Conservation (phyloP, 2,797 vertebrate genomes). For the Catamblyrhynchus diadema region DNA sequence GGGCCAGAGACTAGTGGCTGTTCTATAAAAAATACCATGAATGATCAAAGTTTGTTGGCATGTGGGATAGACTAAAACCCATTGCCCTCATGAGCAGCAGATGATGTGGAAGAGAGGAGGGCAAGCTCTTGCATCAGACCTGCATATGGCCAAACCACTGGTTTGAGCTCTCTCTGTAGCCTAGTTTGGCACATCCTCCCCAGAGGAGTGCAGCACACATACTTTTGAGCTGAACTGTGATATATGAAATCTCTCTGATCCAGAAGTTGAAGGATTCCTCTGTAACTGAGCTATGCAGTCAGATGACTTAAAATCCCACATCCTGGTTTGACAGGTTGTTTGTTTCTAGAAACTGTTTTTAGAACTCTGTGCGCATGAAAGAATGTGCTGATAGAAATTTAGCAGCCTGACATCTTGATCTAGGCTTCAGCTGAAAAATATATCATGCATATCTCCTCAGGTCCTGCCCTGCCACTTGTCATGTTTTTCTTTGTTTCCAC, state of each 20-base stretch:
- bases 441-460: neutral
- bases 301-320: conserved; percentile 3
- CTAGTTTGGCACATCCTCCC: neutral
- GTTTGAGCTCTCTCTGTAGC: neutral
- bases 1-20: neutral
- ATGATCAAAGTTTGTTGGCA: neutral
- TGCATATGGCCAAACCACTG: neutral
- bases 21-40: neutral
- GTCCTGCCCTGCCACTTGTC: neutral
- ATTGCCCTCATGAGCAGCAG: neutral
- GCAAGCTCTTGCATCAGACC: neutral
- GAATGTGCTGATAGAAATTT: neutral
- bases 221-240: neutral
- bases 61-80: neutral
- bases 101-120: neutral
- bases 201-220: neutral
- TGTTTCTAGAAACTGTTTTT: neutral
- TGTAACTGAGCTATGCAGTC: neutral
- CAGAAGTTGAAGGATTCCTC: neutral
- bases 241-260: neutral
- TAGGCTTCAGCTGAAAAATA: neutral
- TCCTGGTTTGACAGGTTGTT: neutral
- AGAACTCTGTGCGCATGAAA: neutral
- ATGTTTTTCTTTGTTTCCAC: neutral
- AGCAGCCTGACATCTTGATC: neutral